These are phyloP conservation scores for Meganola albula DNA, from an alignment of 2,888 invertebrate genomes.

Conservation along the genomic window DNA sequence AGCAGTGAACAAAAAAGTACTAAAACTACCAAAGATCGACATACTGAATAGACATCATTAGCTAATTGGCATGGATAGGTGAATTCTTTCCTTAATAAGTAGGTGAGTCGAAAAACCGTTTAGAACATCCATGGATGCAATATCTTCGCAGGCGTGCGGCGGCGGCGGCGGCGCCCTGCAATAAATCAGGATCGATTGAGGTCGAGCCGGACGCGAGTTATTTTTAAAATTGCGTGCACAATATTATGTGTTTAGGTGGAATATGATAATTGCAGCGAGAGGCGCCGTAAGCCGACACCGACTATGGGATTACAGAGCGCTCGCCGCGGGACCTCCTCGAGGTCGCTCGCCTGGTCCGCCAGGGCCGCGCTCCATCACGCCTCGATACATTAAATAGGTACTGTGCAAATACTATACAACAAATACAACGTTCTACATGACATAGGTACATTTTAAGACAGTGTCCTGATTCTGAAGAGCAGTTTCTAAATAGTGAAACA, in stretches of 20 bases:
- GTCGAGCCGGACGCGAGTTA: constrained; percentile 69
- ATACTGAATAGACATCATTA: too few relatives aligned
- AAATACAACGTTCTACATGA: too few relatives aligned
- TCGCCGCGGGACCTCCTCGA: constrained; percentile 35
- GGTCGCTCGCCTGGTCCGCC: constrained; percentile 24
- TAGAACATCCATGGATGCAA: constrained; percentile 48
- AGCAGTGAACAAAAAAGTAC: too few relatives aligned
- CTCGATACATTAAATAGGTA: constrained; percentile 34
- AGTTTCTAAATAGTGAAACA: too few relatives aligned
- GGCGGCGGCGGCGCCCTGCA: constrained; percentile 39
- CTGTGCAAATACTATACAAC: too few relatives aligned
- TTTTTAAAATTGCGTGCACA: constrained; percentile 77
- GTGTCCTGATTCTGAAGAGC: too few relatives aligned
- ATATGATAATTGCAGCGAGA: constrained; percentile 73
- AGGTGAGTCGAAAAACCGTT: constrained; percentile 30
- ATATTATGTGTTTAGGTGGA: constrained; percentile 77
- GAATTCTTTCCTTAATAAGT: constrained; percentile 13
- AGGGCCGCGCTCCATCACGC: constrained; percentile 33
- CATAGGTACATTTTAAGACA: not conserved
- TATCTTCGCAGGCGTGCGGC: constrained; percentile 36
- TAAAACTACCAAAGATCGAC: too few relatives aligned
- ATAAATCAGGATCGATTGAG: constrained; percentile 71
- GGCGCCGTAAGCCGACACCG: constrained; percentile 75
- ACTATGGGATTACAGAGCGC: constrained; percentile 69
- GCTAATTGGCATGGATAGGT: too few relatives aligned